Conservation (phyloP, 2,797 vertebrate genomes). For the Acanthurus lineatus region DNA sequence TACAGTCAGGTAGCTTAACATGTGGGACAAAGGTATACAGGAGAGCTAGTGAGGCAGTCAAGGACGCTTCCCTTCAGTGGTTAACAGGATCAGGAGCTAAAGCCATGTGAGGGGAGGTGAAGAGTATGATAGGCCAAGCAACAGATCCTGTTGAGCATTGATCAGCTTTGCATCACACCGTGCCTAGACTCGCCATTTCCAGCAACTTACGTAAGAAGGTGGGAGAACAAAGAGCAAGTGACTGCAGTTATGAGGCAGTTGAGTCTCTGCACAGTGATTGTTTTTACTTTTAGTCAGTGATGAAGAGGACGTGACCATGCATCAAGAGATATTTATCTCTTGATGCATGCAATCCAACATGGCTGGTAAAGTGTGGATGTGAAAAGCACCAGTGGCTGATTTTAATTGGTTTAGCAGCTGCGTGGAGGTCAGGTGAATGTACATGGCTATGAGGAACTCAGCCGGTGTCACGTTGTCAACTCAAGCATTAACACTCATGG, state of each 20-base stretch:
- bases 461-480: constrained; percentile 44
- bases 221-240: constrained; percentile 36
- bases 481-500: neutral
- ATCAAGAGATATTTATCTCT: neutral
- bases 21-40: constrained; percentile 46
- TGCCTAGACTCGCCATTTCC: constrained; percentile 43
- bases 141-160: constrained; percentile 60
- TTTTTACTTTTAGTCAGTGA: neutral
- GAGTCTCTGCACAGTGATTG: neutral
- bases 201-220: constrained; percentile 54
- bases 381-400: constrained; percentile 5
- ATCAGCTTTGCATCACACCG: constrained; percentile 66
- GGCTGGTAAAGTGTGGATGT: neutral
- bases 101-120: constrained; percentile 51
- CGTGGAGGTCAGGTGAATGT: constrained; percentile 16
- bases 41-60: constrained; percentile 49
- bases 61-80: constrained; percentile 73
- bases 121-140: constrained; percentile 62
- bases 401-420: constrained; percentile 33
- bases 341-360: neutral
- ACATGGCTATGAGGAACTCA: constrained; percentile 21
- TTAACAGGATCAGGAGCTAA: constrained; percentile 77
- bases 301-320: neutral
- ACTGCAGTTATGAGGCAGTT: neutral
- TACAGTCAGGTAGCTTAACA: constrained; percentile 15